phyloP scores from a whole-genome alignment of 2,888 invertebrate genomes.

The Drosophila birchii region DNA sequence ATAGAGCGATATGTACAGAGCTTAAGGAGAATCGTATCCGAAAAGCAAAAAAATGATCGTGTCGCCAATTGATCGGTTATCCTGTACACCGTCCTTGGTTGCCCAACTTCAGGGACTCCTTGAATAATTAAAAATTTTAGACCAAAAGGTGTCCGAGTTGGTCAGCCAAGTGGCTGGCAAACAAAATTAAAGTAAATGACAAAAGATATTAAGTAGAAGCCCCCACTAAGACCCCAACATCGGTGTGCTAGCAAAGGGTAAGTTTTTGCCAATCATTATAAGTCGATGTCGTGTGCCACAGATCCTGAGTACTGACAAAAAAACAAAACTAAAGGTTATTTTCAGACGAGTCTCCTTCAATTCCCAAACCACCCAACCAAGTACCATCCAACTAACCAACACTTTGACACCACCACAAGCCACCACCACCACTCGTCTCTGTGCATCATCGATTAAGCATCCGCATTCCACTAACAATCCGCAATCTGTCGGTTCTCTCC shows the following conservation, averaged over 20 bases:
- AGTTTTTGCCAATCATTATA: slow-evolving; percentile 72
- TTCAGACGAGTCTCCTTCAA: slow-evolving; percentile 59
- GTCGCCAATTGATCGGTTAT: slow-evolving; percentile 33
- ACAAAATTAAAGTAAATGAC: slow-evolving; percentile 18
- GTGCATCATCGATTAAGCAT: slow-evolving; percentile 35
- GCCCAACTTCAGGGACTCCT: slow-evolving; percentile 21
- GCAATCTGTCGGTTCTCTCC: slow-evolving; percentile 33
- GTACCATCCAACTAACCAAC: slow-evolving; percentile 28
- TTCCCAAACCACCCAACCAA: slow-evolving; percentile 18
- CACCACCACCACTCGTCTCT: slow-evolving; percentile 15
- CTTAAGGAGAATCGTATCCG: slow-evolving; percentile 20
- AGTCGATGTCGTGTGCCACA: slow-evolving; percentile 73
- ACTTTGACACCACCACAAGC: slow-evolving; percentile 31
- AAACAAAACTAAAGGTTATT: slow-evolving; percentile 63
- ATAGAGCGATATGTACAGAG: slow-evolving; percentile 25
- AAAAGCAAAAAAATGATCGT: slow-evolving; percentile 70
- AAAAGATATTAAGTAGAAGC: slow-evolving; percentile 26
- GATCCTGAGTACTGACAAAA: slow-evolving; percentile 44
- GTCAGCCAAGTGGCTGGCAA: slow-evolving; percentile 19
- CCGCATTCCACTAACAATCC: slow-evolving; percentile 30
- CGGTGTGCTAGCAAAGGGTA: slow-evolving; percentile 70
- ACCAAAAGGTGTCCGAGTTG: slow-evolving; percentile 11
- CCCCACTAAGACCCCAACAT: slow-evolving; percentile 50
- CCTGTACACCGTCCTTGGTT: slow-evolving; percentile 22
- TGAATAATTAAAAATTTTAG: too few relatives aligned